Base-by-base conservation (phyloP, 92 coral and sea anemone genomes). In the Blastomussa wellsi region DNA sequence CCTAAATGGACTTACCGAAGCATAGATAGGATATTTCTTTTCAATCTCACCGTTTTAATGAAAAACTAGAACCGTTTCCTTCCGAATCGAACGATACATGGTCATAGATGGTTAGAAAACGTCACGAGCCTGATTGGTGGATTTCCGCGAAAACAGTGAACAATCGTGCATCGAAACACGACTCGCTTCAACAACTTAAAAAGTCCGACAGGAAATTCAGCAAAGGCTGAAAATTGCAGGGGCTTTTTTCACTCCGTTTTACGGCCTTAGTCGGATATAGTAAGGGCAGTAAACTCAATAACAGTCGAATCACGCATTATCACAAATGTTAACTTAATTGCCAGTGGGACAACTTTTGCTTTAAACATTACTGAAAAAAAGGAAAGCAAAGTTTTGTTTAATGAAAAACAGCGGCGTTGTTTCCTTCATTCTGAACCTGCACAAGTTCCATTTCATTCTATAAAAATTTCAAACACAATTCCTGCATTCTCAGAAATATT, bases 91-190 rank as follows among this genome's bases (percentile, higher is more conserved):
- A 0, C 22, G 31, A 68, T 22, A n/a, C 6, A n/a, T n/a, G n/a
- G n/a, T n/a, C n/a, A n/a, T n/a, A n/a, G 48, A 37, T 19, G 1
- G 26, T 35, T 10, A 37, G 7, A 65, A 65, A 16, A 35, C 35
- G 44, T 32, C n/a, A 37, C 36, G 4, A 6, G 72, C 72, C 4
- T 10, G n/a, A 0, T 33, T 68, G 11, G 68, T 68, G 36, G 44
- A 13, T 68, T 68, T 35, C 74, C 13, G 47, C 75, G 75, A 48
- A 70, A 70, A 70, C n/a, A n/a, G n/a, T 70, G 17, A 38, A 70
- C 16, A 32, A 11, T 17, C 62, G 12, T 24, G 65, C n/a, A 32
- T 36, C 41, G 44, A 38, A 38, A 19, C 48, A 36, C 37, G 28
- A 2, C 14, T 15, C 16, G 44, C 44, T 38, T 69, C 39, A 69